Evolutionary conservation across 2,797 vertebrate genomes (phyloP), one percentile per base, ranked within the genome.

Genomic region (Myripristis jacobus): DNA sequence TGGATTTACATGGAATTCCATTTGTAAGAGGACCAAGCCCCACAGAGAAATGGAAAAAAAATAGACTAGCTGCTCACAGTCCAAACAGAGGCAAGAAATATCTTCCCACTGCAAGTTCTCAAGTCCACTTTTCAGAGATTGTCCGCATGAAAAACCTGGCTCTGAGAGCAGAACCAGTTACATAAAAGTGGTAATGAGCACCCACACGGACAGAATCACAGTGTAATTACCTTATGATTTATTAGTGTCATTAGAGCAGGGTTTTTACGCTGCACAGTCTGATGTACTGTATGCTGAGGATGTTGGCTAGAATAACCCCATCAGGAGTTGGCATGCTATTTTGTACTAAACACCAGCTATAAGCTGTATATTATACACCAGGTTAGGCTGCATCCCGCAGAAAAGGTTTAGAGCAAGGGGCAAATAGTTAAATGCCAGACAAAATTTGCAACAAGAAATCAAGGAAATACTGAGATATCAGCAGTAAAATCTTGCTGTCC

Each of bases 101-200:
- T 41, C 38, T 4, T 43, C 41, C 41, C 41, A 15, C 9, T 47
- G 3, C 44, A 10, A 47, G n/a, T 47, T 47, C 16, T 34, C 3
- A 15, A 60, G 19, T 27, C 12, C n/a, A 16, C 31, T 25, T 61
- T 55, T 31, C 25, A 47, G 15, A 60, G 25, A 56, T 48, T 16
- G 56, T 8, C 38, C 43, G 8, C 25, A 47, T 47, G 5, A 54
- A 64, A 31, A 70, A 16, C 16, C 13, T 11, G 18, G 2, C 53
- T 29, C 25, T 58, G 27, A 46, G 41, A 66, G 46, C 52, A 66
- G 54, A 29, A 41, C 46, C 0, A 5, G 59, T 73, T 50, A 54
- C 22, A 62, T 72, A 67, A 79, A 66, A 18, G 25, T 43, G 24
- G 24, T 82, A 83, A 87, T 80, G 41, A 48, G 62, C 10, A 47